Conservation (phyloP, 2,888 invertebrate species). For the Alsophila aescularia region DNA sequence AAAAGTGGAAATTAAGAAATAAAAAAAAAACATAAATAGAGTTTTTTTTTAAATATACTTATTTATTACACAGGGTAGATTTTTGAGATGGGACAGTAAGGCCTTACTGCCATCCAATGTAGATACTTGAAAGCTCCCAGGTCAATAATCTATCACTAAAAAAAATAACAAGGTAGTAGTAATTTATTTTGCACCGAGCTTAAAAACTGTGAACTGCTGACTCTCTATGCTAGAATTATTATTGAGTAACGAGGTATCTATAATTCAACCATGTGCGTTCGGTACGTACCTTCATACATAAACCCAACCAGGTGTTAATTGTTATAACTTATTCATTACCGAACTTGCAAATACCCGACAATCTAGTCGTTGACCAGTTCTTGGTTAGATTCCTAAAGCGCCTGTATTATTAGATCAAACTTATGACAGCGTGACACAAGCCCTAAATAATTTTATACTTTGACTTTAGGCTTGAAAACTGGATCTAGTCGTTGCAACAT, state of each 20-base stretch:
- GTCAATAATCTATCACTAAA: too few species aligned
- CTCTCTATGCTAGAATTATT: too few species aligned
- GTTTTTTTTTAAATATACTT: too few species aligned
- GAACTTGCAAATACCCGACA: constrained; percentile 23
- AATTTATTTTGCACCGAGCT: too few species aligned
- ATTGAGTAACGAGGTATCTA: neutral
- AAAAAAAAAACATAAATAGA: too few species aligned
- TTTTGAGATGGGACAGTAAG: too few species aligned
- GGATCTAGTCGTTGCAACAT: constrained; percentile 67
- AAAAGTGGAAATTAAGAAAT: too few species aligned
- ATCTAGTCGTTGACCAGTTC: constrained; percentile 41
- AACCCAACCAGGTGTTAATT: constrained; percentile 33
- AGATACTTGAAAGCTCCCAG: too few species aligned
- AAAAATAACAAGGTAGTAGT: too few species aligned
- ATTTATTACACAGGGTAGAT: too few species aligned
- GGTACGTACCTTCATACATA: constrained; percentile 10
- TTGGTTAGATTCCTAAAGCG: constrained; percentile 57
- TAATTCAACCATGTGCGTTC: constrained; percentile 11
- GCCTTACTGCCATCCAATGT: too few species aligned
- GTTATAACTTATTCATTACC: constrained; percentile 24
- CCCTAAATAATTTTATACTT: constrained; percentile 78
- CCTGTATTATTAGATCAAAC: constrained; percentile 60
- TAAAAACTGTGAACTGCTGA: too few species aligned
- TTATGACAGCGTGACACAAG: constrained; percentile 68
- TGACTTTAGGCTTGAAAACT: constrained; percentile 73